These are phyloP conservation scores for Pogonocherus hispidulus DNA, from an alignment of 2,888 invertebrate genomes.

Conservation along the genomic window DNA sequence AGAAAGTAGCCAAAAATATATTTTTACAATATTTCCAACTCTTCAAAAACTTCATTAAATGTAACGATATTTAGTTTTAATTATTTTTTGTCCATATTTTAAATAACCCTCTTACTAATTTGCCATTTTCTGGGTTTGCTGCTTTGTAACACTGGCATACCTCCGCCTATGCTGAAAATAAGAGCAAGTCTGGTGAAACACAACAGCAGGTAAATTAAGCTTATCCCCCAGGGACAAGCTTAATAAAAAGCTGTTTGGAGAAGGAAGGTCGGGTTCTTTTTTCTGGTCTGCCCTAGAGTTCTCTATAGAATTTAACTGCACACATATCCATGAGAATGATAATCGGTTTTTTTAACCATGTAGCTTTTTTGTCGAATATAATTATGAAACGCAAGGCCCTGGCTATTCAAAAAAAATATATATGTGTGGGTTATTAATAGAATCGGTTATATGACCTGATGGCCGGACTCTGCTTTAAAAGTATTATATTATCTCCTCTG, in stretches of 20 bases:
- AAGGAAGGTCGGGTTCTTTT: constrained; percentile 15
- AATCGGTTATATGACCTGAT: background rate
- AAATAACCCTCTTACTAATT: too few species aligned
- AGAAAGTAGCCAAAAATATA: too few species aligned
- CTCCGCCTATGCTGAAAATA: background rate
- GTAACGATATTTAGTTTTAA: too few species aligned
- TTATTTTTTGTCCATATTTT: too few species aligned
- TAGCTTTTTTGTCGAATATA: background rate
- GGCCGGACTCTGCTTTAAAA: background rate
- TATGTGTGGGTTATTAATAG: constrained; percentile 1
- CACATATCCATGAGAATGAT: background rate
- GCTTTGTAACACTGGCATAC: background rate
- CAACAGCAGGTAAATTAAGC: constrained; percentile 15
- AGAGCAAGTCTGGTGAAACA: constrained; percentile 12
- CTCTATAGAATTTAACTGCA: constrained; percentile 3
- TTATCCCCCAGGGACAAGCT: background rate
- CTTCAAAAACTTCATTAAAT: too few species aligned
- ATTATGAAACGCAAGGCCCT: background rate
- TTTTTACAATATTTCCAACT: too few species aligned
- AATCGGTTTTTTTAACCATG: background rate
- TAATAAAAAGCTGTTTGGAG: constrained; percentile 9
- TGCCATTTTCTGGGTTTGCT: too few species aligned
- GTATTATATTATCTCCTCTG: background rate
- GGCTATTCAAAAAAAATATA: background rate
- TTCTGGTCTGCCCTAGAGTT: background rate